Evolutionary conservation across 2,113 vertebrate species (phyloP).

Genomic region (Dipodomys spectabilis): DNA sequence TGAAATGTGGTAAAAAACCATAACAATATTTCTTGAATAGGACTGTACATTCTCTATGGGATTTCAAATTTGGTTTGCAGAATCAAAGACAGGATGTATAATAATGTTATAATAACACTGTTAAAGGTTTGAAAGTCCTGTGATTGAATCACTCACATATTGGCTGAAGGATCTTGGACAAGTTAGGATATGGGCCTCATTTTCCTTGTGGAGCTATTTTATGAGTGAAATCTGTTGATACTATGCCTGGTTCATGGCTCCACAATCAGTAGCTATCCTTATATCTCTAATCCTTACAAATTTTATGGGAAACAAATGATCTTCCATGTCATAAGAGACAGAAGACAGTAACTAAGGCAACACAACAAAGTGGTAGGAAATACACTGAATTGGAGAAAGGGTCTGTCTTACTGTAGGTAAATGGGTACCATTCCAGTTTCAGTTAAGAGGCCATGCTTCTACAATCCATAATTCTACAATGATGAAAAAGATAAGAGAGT

Average conservation of each 20-base stretch:
- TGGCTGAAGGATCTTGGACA: not conserved
- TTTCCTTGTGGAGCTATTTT: not conserved
- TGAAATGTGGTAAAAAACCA: not conserved
- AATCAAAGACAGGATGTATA: not conserved
- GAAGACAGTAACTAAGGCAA: not conserved
- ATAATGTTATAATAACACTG: too few relatives aligned
- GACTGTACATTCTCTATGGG: not conserved
- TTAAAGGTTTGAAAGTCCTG: not conserved
- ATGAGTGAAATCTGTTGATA: not conserved
- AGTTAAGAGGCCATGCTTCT: not conserved
- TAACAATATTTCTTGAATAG: not conserved
- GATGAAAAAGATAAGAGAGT: not conserved
- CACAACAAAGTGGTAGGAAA: not conserved
- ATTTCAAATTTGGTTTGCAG: not conserved
- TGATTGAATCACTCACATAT: not conserved
- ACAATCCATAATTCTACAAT: too few relatives aligned
- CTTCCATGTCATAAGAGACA: not conserved
- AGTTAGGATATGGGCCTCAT: not conserved
- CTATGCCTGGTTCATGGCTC: not conserved
- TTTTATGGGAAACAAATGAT: not conserved
- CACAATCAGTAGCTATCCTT: not conserved
- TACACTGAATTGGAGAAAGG: rapidly evolving
- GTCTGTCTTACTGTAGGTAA: not conserved
- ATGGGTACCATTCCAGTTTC: not conserved
- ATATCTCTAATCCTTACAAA: not conserved